Evolutionary conservation across 1,140 invertebrate genomes (phyloP).

Genomic region (Bombyx mandarina): DNA sequence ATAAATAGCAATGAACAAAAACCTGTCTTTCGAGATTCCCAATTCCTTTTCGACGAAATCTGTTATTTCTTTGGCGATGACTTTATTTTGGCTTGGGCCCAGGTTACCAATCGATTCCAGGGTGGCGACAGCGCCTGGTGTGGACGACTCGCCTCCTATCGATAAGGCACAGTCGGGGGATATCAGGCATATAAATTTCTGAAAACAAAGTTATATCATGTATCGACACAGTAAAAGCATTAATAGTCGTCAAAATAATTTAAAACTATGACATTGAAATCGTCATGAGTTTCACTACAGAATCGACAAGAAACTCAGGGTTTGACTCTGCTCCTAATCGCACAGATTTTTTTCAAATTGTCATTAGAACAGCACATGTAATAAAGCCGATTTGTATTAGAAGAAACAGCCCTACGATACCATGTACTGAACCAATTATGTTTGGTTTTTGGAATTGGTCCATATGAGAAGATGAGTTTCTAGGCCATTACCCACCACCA

Average conservation of each 20-base stretch:
- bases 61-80: slow-evolving; percentile 28
- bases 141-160: slow-evolving; percentile 24
- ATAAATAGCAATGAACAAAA: background rate
- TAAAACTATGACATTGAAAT: background rate
- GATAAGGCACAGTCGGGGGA: slow-evolving; percentile 24
- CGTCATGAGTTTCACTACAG: background rate
- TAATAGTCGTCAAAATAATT: too few species aligned
- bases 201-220: slow-evolving; percentile 9
- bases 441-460: too few species aligned
- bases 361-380: too few species aligned
- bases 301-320: background rate
- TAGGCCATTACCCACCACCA: too few species aligned
- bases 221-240: too few species aligned
- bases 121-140: slow-evolving; percentile 29
- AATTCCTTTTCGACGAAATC: slow-evolving; percentile 35
- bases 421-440: too few species aligned
- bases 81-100: slow-evolving; percentile 32
- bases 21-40: slow-evolving; percentile 32
- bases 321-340: too few species aligned
- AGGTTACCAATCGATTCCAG: slow-evolving; percentile 50
- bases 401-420: too few species aligned
- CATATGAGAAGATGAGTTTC: too few species aligned
- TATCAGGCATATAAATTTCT: slow-evolving; percentile 38
- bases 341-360: too few species aligned
- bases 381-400: too few species aligned